A percentile compares a stretch with the other conserved stretches of the same genome.
phyloP scores from a whole-genome alignment of 2,888 invertebrate species.

The Eledona agricola region DNA sequence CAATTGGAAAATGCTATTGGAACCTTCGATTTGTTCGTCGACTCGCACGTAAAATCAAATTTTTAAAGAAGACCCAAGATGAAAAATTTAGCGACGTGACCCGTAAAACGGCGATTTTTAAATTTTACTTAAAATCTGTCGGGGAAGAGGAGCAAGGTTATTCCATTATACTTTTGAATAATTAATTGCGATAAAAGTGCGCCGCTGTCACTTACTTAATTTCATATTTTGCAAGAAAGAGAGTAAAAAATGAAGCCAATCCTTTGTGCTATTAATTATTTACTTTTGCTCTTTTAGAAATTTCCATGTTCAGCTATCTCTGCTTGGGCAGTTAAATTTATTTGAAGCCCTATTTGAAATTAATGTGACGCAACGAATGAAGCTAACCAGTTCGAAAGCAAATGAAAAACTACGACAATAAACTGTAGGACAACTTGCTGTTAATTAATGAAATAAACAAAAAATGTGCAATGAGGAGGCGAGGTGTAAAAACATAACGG shows the following conservation, averaged over 20 bases:
- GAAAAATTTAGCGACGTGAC: slow-evolving; percentile 8
- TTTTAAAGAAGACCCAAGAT: slow-evolving; percentile 4
- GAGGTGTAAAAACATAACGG: too few species aligned
- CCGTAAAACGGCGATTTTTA: slow-evolving; percentile 11
- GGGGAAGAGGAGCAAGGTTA: slow-evolving; percentile 28
- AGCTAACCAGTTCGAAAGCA: slow-evolving; percentile 22
- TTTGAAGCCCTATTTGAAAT: too few species aligned
- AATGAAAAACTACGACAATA: slow-evolving; percentile 20
- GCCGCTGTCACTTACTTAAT: slow-evolving; percentile 26
- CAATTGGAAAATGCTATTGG: slow-evolving; percentile 19
- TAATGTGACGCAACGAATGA: too few species aligned
- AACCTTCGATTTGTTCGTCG: slow-evolving; percentile 27
- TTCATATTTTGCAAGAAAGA: slow-evolving; percentile 20
- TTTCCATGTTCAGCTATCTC: too few species aligned
- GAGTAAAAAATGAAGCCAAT: slow-evolving; percentile 21
- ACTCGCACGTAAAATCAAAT: slow-evolving; percentile 17
- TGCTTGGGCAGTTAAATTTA: too few species aligned
- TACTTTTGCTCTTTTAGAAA: neutral
- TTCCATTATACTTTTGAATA: slow-evolving; percentile 32
- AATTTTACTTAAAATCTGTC: slow-evolving; percentile 13
- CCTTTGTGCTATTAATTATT: slow-evolving; percentile 20
- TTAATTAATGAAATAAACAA: too few species aligned
- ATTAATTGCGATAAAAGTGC: slow-evolving; percentile 32
- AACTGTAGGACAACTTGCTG: slow-evolving; percentile 15
- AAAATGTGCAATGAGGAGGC: too few species aligned